Conservation (phyloP, 2,797 vertebrate genomes). For the Alectoris magna region DNA sequence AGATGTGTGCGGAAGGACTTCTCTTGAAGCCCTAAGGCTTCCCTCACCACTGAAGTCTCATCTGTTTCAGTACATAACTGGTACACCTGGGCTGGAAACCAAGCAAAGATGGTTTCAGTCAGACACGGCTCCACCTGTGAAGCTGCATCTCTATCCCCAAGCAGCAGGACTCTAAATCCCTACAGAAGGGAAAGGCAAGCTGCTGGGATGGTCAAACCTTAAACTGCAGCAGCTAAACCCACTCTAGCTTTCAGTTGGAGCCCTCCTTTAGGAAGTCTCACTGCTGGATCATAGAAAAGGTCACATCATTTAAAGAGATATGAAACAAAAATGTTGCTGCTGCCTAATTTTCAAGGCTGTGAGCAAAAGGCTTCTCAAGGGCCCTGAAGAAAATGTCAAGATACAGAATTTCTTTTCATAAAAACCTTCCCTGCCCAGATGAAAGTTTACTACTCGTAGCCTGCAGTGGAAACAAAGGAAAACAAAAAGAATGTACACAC, state of each 20-base stretch:
- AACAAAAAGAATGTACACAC: not conserved
- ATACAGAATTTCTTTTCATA: not conserved
- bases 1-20: not conserved
- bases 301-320: not conserved
- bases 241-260: not conserved
- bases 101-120: not conserved
- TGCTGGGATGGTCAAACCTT: not conserved
- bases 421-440: not conserved
- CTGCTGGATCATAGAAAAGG: not conserved
- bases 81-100: not conserved
- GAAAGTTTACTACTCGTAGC: slow-evolving; percentile 18
- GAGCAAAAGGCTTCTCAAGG: not conserved
- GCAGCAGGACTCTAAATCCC: not conserved
- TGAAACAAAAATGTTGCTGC: slow-evolving; percentile 15
- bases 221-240: not conserved
- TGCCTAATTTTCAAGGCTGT: not conserved
- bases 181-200: not conserved
- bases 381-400: slow-evolving; percentile 26
- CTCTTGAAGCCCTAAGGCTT: not conserved
- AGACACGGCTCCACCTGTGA: not conserved
- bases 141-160: not conserved
- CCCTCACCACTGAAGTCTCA: not conserved
- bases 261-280: not conserved
- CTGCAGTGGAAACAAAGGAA: not conserved
- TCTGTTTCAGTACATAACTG: not conserved